Evolutionary conservation across 30 jellyfish, hydroid and myxozoan species (phyloP).

Genomic region (Aurelia coerulea): DNA sequence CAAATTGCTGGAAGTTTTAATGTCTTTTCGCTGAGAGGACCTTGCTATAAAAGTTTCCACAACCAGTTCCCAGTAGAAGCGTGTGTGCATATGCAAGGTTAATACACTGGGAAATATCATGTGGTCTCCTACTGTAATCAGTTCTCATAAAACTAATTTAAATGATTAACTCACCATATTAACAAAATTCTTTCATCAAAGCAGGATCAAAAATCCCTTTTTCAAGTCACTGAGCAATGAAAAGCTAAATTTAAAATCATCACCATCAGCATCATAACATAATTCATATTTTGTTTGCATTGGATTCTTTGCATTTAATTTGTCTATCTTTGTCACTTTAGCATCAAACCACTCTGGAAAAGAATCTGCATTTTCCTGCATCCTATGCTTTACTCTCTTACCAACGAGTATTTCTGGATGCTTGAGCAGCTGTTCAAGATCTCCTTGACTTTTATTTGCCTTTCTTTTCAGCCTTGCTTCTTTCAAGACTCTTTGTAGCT

Average conservation of each 20-base stretch:
- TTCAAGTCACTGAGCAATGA: constrained; percentile 20
- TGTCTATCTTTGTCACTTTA: constrained; percentile 2
- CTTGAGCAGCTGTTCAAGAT: constrained; percentile 1
- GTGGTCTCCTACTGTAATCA: too few relatives aligned
- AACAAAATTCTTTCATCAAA: neutral
- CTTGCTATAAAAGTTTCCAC: too few relatives aligned
- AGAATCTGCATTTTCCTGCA: constrained; percentile 12
- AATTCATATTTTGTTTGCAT: constrained; percentile 1
- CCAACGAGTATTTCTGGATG: constrained; percentile 5
- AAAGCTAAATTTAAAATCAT: neutral
- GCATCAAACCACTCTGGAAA: constrained; percentile 3
- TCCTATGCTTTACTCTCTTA: neutral
- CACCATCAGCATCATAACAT: constrained; percentile 39
- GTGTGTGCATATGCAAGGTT: too few relatives aligned
- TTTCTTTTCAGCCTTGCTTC: constrained; percentile 17
- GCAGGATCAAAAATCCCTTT: constrained; percentile 2
- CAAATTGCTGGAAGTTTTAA: too few relatives aligned
- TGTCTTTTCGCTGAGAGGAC: too few relatives aligned
- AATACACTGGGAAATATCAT: too few relatives aligned
- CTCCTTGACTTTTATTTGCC: neutral
- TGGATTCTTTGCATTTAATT: neutral
- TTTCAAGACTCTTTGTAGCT: neutral
- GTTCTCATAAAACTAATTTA: too few relatives aligned
- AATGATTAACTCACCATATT: neutral
- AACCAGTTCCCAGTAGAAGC: too few relatives aligned